Base-by-base conservation (phyloP, 1,140 invertebrate genomes). In the Rhagoletis pomonella region DNA sequence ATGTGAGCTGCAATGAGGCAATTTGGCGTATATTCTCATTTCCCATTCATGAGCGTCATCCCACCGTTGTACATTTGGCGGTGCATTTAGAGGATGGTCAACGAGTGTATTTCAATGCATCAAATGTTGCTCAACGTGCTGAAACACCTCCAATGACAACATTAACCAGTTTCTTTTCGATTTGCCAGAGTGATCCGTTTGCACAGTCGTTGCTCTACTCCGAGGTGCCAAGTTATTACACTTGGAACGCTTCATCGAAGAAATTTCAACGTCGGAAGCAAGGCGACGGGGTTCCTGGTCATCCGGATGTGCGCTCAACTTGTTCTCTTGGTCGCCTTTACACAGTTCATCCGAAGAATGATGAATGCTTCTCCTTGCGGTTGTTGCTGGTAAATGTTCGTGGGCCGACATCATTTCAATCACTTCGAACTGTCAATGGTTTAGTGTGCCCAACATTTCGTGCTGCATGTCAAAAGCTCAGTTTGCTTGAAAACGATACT, bases 361-460 rank as follows among this genome's bases (percentile, higher is more conserved):
- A 50, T 91, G 62, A 86, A 67, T 67, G 86, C 47, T 55, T 47
- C 17, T 69, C 47, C 50, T 69, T 67, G 64, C 86, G 86, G 42
- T 17, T 67, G 64, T 67, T 69, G 62, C 42, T 86, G 64, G 64
- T 67, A 47, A 67, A 65, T 86, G 29, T 86, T 19, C 84, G 87
- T 87, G 91, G 93, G 19, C 90, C 93, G 69, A 93, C 77, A 69
- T 93, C 89, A 85, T 94, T 94, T 89, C 59, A 89, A 89, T 17
- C 89, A 64, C 87, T 94, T 42, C 89, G 89, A 90, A 94, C 89
- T 60, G 90, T 94, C 47, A 87, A 93, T 89, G 92, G 91, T 87
- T 4, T 86, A 42, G 59, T 91, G 87, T 92, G 89, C 89, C 84
- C 84, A 1, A 93, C 93, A 60, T 94, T 90, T 85, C 88, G 90